Percentiles rank a stretch among this genome's conserved stretches.
phyloP scores from a whole-genome alignment of 2,113 vertebrate genomes.

The Oceanites oceanicus region DNA sequence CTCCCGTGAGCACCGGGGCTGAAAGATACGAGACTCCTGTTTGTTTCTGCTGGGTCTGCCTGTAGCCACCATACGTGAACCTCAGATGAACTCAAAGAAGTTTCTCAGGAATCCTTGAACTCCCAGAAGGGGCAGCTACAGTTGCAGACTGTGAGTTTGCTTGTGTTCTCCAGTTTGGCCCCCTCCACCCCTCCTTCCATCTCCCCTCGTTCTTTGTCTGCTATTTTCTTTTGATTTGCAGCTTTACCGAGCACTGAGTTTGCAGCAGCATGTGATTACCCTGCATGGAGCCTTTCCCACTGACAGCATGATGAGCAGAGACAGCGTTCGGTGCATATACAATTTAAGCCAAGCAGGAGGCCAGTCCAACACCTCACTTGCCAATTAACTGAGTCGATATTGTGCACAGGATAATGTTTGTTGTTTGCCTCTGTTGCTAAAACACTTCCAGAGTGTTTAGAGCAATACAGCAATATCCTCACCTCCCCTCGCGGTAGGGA shows the following conservation, averaged over 20 bases:
- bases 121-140: background rate
- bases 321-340: background rate
- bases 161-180: background rate
- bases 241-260: background rate
- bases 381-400: conserved; percentile 52
- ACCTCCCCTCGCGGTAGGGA: background rate
- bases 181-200: background rate
- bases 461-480: background rate
- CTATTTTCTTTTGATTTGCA: conserved; percentile 56
- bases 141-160: background rate
- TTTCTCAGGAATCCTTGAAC: background rate
- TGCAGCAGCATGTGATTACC: conserved; percentile 46
- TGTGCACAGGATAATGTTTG: conserved; percentile 32
- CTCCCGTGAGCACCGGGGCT: background rate
- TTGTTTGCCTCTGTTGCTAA: conserved; percentile 53
- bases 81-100: background rate
- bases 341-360: conserved; percentile 58
- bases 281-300: conserved; percentile 51
- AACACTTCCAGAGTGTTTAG: conserved; percentile 32
- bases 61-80: background rate
- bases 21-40: background rate
- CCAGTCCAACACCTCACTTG: conserved; percentile 39
- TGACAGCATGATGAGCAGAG: conserved; percentile 51
- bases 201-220: background rate
- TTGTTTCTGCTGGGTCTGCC: background rate